These are phyloP conservation scores for Drosophila grimshawi DNA, from an alignment of 1,140 invertebrate genomes.

Conservation along the genomic window DNA sequence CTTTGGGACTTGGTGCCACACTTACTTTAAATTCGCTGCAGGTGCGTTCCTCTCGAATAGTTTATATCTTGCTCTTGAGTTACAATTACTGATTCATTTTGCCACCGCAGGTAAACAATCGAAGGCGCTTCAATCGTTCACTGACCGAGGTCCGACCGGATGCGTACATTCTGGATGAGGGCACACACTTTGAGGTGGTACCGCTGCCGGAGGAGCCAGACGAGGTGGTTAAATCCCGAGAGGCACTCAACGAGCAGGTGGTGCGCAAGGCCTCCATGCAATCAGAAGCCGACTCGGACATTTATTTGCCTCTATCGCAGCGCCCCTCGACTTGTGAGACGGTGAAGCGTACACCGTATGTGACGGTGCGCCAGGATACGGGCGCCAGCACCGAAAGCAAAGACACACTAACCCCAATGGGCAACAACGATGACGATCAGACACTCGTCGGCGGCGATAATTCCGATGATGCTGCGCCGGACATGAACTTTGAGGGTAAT, in stretches of 20 bases:
- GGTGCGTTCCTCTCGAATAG: constrained; percentile 47
- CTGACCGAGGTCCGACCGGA: constrained; percentile 88
- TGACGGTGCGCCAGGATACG: constrained; percentile 82
- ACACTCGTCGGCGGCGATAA: constrained; percentile 75
- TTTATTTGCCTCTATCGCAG: constrained; percentile 73
- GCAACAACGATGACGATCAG: constrained; percentile 76
- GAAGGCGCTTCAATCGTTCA: constrained; percentile 86
- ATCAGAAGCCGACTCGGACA: constrained; percentile 84
- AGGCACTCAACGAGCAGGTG: constrained; percentile 74
- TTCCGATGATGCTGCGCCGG: constrained; percentile 77
- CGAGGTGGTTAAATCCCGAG: constrained; percentile 79
- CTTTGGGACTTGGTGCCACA: constrained; percentile 58
- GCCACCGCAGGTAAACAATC: constrained; percentile 69
- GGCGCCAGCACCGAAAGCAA: constrained; percentile 84
- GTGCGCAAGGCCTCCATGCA: constrained; percentile 79
- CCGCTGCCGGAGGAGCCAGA: constrained; percentile 85
- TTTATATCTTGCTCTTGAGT: not conserved
- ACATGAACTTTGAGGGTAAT: constrained; percentile 82
- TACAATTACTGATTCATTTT: constrained; percentile 9
- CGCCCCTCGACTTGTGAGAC: constrained; percentile 80
- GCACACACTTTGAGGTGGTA: constrained; percentile 86
- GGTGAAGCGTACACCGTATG: constrained; percentile 78
- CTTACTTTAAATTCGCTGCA: constrained; percentile 76
- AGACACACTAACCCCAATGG: constrained; percentile 81
- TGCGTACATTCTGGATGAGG: constrained; percentile 86